These are phyloP conservation scores for Diarsia mendica DNA, from an alignment of 2,888 invertebrate genomes.

Conservation along the genomic window DNA sequence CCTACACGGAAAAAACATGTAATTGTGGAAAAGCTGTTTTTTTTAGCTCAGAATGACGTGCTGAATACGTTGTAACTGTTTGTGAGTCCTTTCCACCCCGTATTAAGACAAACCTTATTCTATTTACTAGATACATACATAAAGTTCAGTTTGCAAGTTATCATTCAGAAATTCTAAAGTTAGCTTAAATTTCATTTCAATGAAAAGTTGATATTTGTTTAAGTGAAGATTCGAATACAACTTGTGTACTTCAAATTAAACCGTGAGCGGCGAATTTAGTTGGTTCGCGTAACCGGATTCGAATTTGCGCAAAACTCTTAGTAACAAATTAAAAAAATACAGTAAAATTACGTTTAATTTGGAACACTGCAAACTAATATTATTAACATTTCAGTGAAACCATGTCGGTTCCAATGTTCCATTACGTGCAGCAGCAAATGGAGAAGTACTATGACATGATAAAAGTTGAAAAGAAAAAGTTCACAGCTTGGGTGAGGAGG, in stretches of 20 bases:
- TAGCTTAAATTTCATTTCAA: neutral
- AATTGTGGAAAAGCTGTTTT: too few relatives aligned
- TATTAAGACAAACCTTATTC: neutral
- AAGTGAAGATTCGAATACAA: neutral
- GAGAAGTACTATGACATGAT: conserved; percentile 96
- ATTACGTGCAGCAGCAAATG: conserved; percentile 98
- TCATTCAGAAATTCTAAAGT: neutral
- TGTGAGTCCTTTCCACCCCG: too few relatives aligned
- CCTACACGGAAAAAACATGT: too few relatives aligned
- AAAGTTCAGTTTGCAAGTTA: neutral
- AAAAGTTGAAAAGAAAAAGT: conserved; percentile 95
- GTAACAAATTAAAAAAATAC: neutral
- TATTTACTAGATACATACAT: neutral
- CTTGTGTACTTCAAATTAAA: neutral
- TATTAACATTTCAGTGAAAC: conserved; percentile 94
- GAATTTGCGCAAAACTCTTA: neutral
- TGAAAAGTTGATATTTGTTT: neutral
- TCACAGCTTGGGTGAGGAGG: conserved; percentile 94
- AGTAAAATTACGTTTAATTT: neutral
- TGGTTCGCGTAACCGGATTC: neutral
- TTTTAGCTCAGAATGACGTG: too few relatives aligned
- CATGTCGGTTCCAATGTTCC: conserved; percentile 97
- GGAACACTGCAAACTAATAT: neutral
- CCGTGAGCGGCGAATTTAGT: neutral
- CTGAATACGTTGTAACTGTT: too few relatives aligned